Conservation (phyloP, 2,888 invertebrate genomes). For the Hirtodrosophila confusa region DNA sequence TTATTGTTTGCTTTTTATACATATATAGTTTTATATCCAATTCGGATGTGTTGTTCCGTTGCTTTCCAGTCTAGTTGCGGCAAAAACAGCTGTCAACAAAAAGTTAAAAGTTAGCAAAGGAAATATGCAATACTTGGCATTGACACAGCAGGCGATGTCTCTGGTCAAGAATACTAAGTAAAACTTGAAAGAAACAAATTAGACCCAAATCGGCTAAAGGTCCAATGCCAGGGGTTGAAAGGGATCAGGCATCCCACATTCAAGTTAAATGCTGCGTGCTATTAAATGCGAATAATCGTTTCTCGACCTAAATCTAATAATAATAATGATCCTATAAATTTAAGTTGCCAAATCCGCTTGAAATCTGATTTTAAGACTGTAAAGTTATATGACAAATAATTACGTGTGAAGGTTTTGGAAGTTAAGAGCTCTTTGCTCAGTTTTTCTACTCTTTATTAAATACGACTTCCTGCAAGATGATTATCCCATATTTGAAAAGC, state of each 20-base stretch:
- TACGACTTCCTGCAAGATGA: too few relatives aligned
- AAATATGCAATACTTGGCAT: conserved; percentile 33
- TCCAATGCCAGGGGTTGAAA: not conserved
- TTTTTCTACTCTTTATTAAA: too few relatives aligned
- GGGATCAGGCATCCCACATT: not conserved
- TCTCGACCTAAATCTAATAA: too few relatives aligned
- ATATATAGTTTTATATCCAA: not conserved
- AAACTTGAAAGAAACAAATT: conserved; percentile 7
- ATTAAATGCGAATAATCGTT: too few relatives aligned
- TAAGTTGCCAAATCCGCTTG: too few relatives aligned
- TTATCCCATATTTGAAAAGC: too few relatives aligned
- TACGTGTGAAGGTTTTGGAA: too few relatives aligned
- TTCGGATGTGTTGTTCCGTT: conserved; percentile 4
- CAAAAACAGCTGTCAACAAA: conserved; percentile 36
- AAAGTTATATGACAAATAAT: too few relatives aligned
- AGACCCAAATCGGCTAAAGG: not conserved
- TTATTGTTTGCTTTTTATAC: conserved; percentile 39
- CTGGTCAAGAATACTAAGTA: conserved; percentile 21
- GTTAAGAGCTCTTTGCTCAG: too few relatives aligned
- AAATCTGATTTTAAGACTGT: too few relatives aligned
- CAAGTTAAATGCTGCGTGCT: too few relatives aligned
- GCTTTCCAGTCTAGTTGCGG: not conserved
- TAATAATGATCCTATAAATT: too few relatives aligned
- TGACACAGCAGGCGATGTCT: conserved; percentile 21
- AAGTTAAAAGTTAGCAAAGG: conserved; percentile 44